These are phyloP conservation scores for Idaea aversata DNA, from an alignment of 2,888 invertebrate species.

Conservation along the genomic window DNA sequence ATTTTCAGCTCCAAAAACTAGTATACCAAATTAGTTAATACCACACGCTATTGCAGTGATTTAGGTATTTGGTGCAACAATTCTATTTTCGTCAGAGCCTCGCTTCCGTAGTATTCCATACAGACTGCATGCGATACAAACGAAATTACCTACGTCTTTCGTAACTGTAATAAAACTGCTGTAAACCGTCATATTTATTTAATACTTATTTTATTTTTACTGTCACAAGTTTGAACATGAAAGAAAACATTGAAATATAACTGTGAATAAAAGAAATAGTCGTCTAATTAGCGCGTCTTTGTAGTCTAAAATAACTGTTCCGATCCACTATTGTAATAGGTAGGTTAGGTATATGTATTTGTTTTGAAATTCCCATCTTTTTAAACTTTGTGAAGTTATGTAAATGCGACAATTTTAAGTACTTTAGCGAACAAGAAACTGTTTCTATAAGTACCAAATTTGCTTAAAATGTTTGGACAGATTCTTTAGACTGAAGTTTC, in stretches of 20 bases:
- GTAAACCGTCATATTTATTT: constrained; percentile 31
- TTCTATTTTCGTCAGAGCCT: constrained; percentile 28
- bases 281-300: constrained; percentile 15
- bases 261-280: constrained; percentile 15
- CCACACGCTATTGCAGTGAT: constrained; percentile 16
- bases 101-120: constrained; percentile 34
- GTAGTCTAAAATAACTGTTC: background rate
- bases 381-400: background rate
- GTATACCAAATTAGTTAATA: constrained; percentile 12
- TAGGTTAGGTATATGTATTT: background rate
- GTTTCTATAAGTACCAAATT: too few species aligned
- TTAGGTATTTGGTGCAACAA: constrained; percentile 20
- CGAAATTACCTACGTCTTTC: constrained; percentile 36
- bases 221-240: constrained; percentile 17
- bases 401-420: background rate
- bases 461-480: too few species aligned
- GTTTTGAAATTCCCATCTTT: background rate
- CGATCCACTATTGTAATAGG: background rate
- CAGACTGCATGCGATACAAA: constrained; percentile 34
- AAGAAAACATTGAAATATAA: constrained; percentile 11
- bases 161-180: constrained; percentile 42
- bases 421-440: too few species aligned
- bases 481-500: too few species aligned
- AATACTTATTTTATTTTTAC: constrained; percentile 19
- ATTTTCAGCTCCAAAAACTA: constrained; percentile 4